Conservation (phyloP, 2,797 vertebrate species). For the Parambassis ranga region DNA sequence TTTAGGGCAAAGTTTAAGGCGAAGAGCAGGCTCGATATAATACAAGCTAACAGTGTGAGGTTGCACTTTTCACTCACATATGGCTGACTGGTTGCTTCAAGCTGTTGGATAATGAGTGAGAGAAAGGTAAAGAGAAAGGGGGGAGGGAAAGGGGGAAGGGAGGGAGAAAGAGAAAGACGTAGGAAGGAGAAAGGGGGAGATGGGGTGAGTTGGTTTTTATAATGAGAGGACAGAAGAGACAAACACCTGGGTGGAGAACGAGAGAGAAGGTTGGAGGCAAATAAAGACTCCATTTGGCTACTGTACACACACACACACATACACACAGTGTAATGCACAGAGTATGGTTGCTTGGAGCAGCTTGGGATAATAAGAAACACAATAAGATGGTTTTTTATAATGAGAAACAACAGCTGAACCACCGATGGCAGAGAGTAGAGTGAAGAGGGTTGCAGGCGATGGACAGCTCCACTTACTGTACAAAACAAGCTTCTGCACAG, state of each 20-base stretch:
- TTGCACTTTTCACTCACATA: conserved; percentile 74
- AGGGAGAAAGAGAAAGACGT: conserved; percentile 11
- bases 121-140: conserved; percentile 45
- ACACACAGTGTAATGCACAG: conserved; percentile 25
- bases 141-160: not conserved
- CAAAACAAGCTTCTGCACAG: conserved; percentile 43
- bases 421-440: conserved; percentile 64
- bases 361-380: conserved; percentile 79
- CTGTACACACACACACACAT: conserved; percentile 39
- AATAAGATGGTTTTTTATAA: conserved; percentile 78
- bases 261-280: conserved; percentile 65
- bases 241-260: conserved; percentile 66
- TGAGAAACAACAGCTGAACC: conserved; percentile 80
- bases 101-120: conserved; percentile 78
- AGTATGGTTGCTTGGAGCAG: conserved; percentile 71
- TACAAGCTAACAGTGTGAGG: conserved; percentile 70
- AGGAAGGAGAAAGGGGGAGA: not conserved
- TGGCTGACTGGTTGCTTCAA: conserved; percentile 79
- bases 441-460: conserved; percentile 58
- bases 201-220: conserved; percentile 55
- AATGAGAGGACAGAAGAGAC: conserved; percentile 73
- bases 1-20: conserved; percentile 76
- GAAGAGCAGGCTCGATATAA: conserved; percentile 59
- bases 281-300: conserved; percentile 68
- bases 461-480: conserved; percentile 68